These are phyloP conservation scores for Pseudopleuronectes americanus DNA, from an alignment of 2,797 vertebrate species.

Conservation along the genomic window DNA sequence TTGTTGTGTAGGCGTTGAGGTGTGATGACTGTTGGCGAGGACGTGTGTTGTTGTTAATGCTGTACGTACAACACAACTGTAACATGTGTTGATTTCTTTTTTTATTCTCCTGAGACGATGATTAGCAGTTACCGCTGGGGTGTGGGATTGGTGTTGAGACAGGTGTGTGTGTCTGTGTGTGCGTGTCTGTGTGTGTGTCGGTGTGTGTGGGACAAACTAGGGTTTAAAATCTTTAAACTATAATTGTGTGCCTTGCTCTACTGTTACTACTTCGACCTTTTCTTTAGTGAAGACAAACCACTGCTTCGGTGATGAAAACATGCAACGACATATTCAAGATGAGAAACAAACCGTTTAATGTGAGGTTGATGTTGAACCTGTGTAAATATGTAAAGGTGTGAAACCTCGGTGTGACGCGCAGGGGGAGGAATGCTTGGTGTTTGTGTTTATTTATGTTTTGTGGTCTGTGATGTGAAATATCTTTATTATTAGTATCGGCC, in stretches of 20 bases:
- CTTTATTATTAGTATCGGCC: slow-evolving; percentile 83
- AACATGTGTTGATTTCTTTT: slow-evolving; percentile 78
- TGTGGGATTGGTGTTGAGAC: slow-evolving; percentile 43
- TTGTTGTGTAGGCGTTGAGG: slow-evolving; percentile 84
- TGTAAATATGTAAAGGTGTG: slow-evolving; percentile 92
- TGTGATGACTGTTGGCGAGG: slow-evolving; percentile 48
- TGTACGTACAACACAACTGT: slow-evolving; percentile 82
- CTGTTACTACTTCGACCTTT: slow-evolving; percentile 90
- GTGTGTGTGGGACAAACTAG: slow-evolving; percentile 67
- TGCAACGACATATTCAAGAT: slow-evolving; percentile 39
- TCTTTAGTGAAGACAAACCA: slow-evolving; percentile 82
- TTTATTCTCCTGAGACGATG: slow-evolving; percentile 71
- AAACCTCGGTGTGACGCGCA: slow-evolving; percentile 82
- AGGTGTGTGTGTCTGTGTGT: slow-evolving; percentile 12
- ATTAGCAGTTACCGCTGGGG: slow-evolving; percentile 30
- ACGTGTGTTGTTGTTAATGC: slow-evolving; percentile 45
- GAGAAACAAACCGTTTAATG: slow-evolving; percentile 36
- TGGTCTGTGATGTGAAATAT: slow-evolving; percentile 92
- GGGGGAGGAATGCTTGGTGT: slow-evolving; percentile 89
- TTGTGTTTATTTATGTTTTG: slow-evolving; percentile 84
- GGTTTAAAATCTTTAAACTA: slow-evolving; percentile 76
- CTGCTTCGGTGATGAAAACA: slow-evolving; percentile 84
- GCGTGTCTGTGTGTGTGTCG: slow-evolving; percentile 18
- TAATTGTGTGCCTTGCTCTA: slow-evolving; percentile 94
- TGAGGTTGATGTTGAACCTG: slow-evolving; percentile 86